phyloP scores from a whole-genome alignment of 2,113 vertebrate genomes.

The Pholis gunnellus region DNA sequence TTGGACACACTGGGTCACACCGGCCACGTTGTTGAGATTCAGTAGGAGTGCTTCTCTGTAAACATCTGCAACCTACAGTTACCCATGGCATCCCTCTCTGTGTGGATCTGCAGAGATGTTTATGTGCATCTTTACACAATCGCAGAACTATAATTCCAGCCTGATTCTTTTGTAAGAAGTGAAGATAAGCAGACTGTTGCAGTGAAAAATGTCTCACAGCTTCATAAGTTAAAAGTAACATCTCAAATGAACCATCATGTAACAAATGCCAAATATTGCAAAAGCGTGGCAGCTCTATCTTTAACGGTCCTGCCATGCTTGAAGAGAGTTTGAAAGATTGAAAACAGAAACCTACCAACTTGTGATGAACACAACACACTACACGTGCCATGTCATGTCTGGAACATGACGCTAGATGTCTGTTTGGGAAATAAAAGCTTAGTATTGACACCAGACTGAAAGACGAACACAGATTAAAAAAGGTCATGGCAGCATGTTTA shows the following conservation, averaged over 20 bases:
- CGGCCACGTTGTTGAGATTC: neutral
- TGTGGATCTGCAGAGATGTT: neutral
- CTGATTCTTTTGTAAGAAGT: neutral
- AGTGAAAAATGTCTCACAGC: neutral
- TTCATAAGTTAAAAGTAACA: neutral
- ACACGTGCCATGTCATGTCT: neutral
- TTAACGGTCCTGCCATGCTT: neutral
- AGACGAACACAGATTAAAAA: neutral
- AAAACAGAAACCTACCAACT: neutral
- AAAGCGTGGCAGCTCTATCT: neutral
- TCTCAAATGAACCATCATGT: neutral
- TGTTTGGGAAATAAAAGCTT: neutral
- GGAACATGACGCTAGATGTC: neutral
- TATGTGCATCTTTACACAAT: neutral
- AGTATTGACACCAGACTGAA: neutral
- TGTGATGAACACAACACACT: neutral
- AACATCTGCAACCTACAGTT: neutral
- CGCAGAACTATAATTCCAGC: neutral
- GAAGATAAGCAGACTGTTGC: neutral
- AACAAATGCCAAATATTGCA: neutral
- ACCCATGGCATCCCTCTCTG: neutral
- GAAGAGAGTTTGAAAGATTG: neutral
- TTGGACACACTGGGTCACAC: neutral
- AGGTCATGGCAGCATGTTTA: neutral
- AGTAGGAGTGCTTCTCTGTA: neutral